These are phyloP conservation scores for Laothoe populi DNA, from an alignment of 2,888 invertebrate species.

Conservation along the genomic window DNA sequence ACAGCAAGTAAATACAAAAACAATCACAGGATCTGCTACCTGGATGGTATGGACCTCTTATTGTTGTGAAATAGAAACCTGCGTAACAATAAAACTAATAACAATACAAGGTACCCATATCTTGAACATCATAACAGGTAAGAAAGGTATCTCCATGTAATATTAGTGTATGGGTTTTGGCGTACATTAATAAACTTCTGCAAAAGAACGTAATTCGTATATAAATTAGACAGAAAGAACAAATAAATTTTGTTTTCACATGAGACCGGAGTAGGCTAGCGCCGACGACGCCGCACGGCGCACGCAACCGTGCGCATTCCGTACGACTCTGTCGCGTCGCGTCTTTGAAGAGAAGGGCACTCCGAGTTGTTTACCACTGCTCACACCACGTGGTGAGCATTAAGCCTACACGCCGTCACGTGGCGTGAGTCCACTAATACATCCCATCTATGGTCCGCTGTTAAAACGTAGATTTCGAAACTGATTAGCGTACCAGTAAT, in stretches of 20 bases:
- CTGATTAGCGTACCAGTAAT: constrained; percentile 62
- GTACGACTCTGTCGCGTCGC: constrained; percentile 44
- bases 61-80: neutral
- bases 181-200: neutral
- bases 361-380: constrained; percentile 70
- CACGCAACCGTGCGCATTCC: constrained; percentile 38
- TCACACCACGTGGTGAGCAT: constrained; percentile 75
- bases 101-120: neutral
- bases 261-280: constrained; percentile 1
- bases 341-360: constrained; percentile 57
- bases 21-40: neutral
- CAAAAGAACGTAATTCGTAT: neutral
- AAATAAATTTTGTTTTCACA: constrained; percentile 14
- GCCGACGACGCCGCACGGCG: constrained; percentile 36
- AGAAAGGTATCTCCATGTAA: neutral
- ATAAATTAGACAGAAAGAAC: neutral
- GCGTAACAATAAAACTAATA: neutral
- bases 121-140: neutral
- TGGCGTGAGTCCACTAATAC: constrained; percentile 71
- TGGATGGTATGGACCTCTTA: neutral
- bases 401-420: constrained; percentile 68
- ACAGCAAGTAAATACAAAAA: neutral
- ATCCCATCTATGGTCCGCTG: constrained; percentile 54
- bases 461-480: constrained; percentile 47
- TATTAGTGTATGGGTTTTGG: neutral